Base-by-base conservation (phyloP, 2,113 vertebrate genomes). In the Artemisiospiza belli region DNA sequence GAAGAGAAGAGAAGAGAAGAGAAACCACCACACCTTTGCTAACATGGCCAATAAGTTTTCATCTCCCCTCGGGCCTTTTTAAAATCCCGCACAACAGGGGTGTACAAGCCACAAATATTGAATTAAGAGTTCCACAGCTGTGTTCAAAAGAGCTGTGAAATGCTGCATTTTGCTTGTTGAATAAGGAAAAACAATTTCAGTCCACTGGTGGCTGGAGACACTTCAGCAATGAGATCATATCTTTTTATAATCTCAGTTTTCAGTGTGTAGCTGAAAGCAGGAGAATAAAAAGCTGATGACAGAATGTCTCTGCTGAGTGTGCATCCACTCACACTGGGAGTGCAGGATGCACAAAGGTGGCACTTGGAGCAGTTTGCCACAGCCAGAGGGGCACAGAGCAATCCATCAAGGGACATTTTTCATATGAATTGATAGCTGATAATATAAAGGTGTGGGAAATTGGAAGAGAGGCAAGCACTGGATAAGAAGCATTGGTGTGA, bases 231-330 rank as follows among this genome's bases (percentile, higher is more conserved):
- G 74, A 94, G 74, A 58, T 87, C 37, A 35, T 59, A 67, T 43
- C 33, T 78, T 95, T 93, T 93, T 70, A 87, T 84, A 83, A 89
- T 84, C 82, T 82, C 52, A 67, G 69, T 35, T 41, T 63, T 87
- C 24, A 43, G 19, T 9, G 39, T 47, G 70, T 57, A 84, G 55
- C 63, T 91, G 81, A 87, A 89, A 93, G 30, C 81, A 87, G 73
- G n/a, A 74, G 37, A 44, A 47, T 24, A 22, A 64, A 87, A 47
- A 44, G 4, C 17, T 84, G 47, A 74, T 37, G n/a, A 28, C 52
- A 63, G 67, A 69, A 55, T 25, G 33, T 52, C 52, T 69, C 52
- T 66, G 2, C 30, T 67, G 66, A 46, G 15, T 16, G 6, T 8
- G 28, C 33, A 59, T 33, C 3, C 2, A 31, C 35, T 84, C 43